phyloP scores from a whole-genome alignment of 2,797 vertebrate genomes.

The Hylomyscus alleni region DNA sequence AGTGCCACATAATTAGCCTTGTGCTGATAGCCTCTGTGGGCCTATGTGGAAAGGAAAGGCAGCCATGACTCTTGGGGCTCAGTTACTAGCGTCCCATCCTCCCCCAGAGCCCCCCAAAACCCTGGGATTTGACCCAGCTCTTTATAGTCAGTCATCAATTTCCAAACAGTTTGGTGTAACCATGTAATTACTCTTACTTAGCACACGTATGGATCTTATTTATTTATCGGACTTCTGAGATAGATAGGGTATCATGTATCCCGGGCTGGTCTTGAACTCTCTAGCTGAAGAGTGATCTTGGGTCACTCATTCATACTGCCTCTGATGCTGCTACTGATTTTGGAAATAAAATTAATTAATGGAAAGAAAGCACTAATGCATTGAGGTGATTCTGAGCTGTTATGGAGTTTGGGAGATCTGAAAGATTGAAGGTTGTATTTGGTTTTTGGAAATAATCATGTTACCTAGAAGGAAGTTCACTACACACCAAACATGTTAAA shows the following conservation, averaged over 20 bases:
- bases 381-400: background rate
- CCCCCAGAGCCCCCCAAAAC: background rate
- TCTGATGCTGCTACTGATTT: constrained; percentile 33
- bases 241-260: background rate
- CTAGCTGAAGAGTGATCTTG: background rate
- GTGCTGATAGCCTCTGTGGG: constrained; percentile 53
- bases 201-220: background rate
- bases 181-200: background rate
- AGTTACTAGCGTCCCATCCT: background rate
- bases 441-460: constrained; percentile 5
- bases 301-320: background rate
- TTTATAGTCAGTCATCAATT: background rate
- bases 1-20: constrained; percentile 64
- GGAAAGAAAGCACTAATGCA: background rate
- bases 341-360: constrained; percentile 38
- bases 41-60: constrained; percentile 48
- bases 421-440: background rate
- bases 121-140: constrained; percentile 10
- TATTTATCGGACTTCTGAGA: background rate
- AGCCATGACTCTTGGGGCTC: constrained; percentile 1
- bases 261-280: background rate
- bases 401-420: background rate
- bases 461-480: constrained; percentile 35
- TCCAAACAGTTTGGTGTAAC: background rate
- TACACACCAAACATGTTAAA: constrained; percentile 48